Percentiles rank a stretch among this genome's conserved stretches.
phyloP scores from a whole-genome alignment of 92 coral and sea anemone genomes.

The Epizoanthus scotinus region DNA sequence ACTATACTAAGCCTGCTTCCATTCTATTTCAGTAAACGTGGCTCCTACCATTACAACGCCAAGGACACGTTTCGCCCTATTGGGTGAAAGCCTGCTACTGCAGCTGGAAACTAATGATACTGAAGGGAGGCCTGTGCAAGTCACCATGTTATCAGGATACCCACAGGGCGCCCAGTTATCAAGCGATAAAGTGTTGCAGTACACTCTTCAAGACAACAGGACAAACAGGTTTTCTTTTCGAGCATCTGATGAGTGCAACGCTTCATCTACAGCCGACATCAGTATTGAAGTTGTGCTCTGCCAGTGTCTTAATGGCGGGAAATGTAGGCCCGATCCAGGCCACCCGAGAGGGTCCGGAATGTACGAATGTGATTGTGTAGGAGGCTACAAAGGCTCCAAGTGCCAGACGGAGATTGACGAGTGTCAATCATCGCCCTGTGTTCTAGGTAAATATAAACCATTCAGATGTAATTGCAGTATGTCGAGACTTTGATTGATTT shows the following conservation, averaged over 20 bases:
- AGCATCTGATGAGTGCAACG: constrained; percentile 38
- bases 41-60: constrained; percentile 31
- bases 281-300: constrained; percentile 17
- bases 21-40: constrained; percentile 5
- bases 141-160: constrained; percentile 21
- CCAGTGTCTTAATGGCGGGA: constrained; percentile 32
- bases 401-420: constrained; percentile 33
- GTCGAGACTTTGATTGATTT: too few species aligned
- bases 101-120: constrained; percentile 32
- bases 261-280: constrained; percentile 26
- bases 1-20: too few species aligned
- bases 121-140: constrained; percentile 39
- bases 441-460: constrained; percentile 14
- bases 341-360: constrained; percentile 34
- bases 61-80: not conserved
- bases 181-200: constrained; percentile 23
- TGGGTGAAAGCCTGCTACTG: constrained; percentile 11
- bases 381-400: constrained; percentile 14
- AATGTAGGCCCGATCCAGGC: constrained; percentile 38
- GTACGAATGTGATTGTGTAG: constrained; percentile 37
- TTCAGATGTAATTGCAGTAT: too few species aligned
- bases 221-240: constrained; percentile 16
- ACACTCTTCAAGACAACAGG: constrained; percentile 18
- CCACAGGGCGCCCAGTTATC: constrained; percentile 32
- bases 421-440: constrained; percentile 38